Evolutionary conservation across 2,113 vertebrate species (phyloP).

Genomic region (Neotoma lepida): DNA sequence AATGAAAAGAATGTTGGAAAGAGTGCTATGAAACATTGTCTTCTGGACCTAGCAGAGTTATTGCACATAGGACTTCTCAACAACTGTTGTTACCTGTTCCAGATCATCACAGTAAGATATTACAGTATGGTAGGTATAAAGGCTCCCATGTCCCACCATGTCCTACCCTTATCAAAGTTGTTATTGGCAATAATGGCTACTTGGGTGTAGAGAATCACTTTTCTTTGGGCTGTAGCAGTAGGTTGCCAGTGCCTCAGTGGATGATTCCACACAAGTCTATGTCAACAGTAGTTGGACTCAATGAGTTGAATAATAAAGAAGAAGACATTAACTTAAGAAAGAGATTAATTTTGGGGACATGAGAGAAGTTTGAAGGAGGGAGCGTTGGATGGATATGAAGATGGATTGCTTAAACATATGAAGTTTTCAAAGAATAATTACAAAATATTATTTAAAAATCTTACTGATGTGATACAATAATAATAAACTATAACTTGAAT

Average conservation of each 20-base stretch:
- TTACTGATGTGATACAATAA: too few species aligned
- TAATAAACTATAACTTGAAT: too few species aligned
- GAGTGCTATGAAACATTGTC: neutral
- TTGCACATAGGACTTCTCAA: too few species aligned
- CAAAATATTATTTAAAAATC: too few species aligned
- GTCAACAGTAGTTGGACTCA: neutral
- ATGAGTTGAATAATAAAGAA: neutral
- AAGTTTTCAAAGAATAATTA: too few species aligned
- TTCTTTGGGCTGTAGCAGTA: rapidly evolving
- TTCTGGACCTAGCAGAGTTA: neutral
- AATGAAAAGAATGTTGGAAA: neutral
- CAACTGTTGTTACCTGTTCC: neutral
- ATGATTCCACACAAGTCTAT: rapidly evolving
- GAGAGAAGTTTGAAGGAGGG: too few species aligned
- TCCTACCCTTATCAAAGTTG: neutral
- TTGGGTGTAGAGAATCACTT: neutral
- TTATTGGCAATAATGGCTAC: neutral
- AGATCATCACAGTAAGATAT: neutral
- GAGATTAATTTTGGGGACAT: neutral
- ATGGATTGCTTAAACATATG: too few species aligned
- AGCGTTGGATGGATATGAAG: too few species aligned
- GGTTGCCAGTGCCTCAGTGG: neutral
- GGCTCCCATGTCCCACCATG: too few species aligned
- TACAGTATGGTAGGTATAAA: neutral
- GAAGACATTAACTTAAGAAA: neutral